Evolutionary conservation across 1,140 invertebrate genomes (phyloP), one percentile per base, ranked within the genome.

Genomic region (Vanessa tameamea): DNA sequence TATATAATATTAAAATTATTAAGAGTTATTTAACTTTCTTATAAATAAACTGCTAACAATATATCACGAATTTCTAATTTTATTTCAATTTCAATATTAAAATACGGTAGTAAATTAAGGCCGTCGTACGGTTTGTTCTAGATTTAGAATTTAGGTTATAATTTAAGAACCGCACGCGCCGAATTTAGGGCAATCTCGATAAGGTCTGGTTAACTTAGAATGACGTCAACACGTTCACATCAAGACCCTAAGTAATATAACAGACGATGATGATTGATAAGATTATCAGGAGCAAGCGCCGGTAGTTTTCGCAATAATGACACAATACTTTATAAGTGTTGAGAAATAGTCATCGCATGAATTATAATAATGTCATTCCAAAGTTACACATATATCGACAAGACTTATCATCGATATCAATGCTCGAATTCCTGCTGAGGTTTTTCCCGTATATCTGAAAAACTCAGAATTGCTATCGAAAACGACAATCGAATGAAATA

Each of bases 241-340:
- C 51, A 16, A 20, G 20, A 69, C 31, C 31, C 37, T 59, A 69
- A 20, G 43, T 26, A 47, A 47, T 47, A 16, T 69, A 12, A n/a
- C 66, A 68, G 20, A 11, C 43, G 11, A 57, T 69, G 2, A 59
- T 59, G 37, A 57, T 47, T 37, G 66, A 69, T 69, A 57, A 57
- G 11, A 13, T 13, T 47, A 47, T 57, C 50, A 69, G 66, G 53
- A 51, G 66, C 50, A 69, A 51, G 66, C 66, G 66, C 66, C 66
- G 53, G 51, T 23, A 67, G 50, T 53, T 31, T 43, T 43, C 37
- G 12, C 14, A 31, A 31, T 31, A 31, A 68, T 69, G 51, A 69
- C 37, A 69, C 66, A 69, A 69, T 53, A 15, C 51, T 53, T 12
- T 8, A 20, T 47, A 31, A 69, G 31, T 69, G 15, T 69, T 69